Conservation (phyloP, 2,888 invertebrate genomes). For the Caenorhabditis uteleia region DNA sequence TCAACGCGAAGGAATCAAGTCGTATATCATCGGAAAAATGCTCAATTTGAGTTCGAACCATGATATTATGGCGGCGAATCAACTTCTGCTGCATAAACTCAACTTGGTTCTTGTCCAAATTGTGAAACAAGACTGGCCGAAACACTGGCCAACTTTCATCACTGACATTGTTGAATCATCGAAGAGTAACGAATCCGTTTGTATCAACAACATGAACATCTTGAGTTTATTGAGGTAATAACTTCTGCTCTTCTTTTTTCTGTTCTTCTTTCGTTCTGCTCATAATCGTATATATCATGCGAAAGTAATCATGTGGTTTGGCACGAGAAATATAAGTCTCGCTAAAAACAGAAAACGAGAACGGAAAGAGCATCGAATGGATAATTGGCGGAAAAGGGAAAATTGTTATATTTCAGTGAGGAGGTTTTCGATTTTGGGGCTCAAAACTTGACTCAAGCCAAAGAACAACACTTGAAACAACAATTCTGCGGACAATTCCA, state of each 20-base stretch:
- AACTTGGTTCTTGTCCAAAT: constrained; percentile 99
- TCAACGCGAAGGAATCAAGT: constrained; percentile 99
- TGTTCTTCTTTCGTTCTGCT: background rate
- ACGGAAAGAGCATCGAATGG: too few relatives aligned
- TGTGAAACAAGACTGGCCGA: constrained; percentile 98
- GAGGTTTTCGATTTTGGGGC: constrained; percentile 98
- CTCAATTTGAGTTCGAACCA: constrained; percentile 96
- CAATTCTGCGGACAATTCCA: constrained; percentile 99
- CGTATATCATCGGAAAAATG: constrained; percentile 96
- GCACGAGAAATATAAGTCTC: too few relatives aligned
- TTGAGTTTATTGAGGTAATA: constrained; percentile 83
- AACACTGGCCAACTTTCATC: constrained; percentile 99
- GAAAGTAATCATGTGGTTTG: too few relatives aligned
- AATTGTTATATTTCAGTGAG: constrained; percentile 77
- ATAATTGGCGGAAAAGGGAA: constrained; percentile 2
- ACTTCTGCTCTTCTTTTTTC: background rate
- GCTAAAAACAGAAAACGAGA: too few relatives aligned
- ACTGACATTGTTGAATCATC: constrained; percentile 98
- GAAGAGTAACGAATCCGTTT: constrained; percentile 96
- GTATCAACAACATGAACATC: constrained; percentile 99
- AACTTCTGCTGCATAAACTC: constrained; percentile 94
- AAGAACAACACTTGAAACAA: constrained; percentile 98
- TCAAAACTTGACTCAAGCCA: constrained; percentile 96
- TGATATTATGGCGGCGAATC: constrained; percentile 85
- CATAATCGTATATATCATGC: background rate